Base-by-base conservation (phyloP, 1,140 invertebrate genomes). In the Drosophila mauritiana region DNA sequence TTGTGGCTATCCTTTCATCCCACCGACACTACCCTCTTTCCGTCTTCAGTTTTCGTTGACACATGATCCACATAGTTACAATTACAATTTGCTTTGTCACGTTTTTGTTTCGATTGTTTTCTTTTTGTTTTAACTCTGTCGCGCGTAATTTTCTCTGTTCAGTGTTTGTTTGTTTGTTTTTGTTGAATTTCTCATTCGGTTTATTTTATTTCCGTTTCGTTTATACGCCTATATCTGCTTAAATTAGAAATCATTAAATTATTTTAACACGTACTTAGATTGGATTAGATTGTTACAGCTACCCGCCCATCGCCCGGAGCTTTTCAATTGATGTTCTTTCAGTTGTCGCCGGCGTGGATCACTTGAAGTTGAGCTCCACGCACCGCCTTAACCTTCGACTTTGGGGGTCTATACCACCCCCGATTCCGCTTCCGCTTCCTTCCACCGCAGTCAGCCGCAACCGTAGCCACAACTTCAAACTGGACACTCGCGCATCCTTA, bases 221-320 rank as follows among this genome's bases (percentile, higher is more conserved):
- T 58, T 83, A 68, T 83, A 79, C 72, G 76, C 80, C 80, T 89
- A 88, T 73, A 65, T 78, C 62, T 89, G 68, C 59, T 89, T 89
- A 89, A 84, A 78, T 78, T 89, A 89, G 51, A 89, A 84, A 89
- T 89, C 80, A 74, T 89, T 89, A 89, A 89, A 89, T 89, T 89
- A 89, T 74, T 89, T 89, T 89, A 89, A 89, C 83, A 88, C 74
- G 67, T 86, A 86, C 84, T 89, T 89, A 89, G 84, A 88, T 88
- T 88, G 84, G 84, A 88, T 88, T 88, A 88, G 84, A 89, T 89
- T 89, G 84, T 89, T 89, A 89, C 84, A 89, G 84, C 84, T 89
- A 89, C 85, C 85, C 84, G 76, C 84, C 84, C 84, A 75, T 84
- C 72, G 78, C 76, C 84, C 79, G 78, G 75, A 81, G 74, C 82